Evolutionary conservation across 1,140 invertebrate species (phyloP).

Genomic region (Drosophila fuyamai): DNA sequence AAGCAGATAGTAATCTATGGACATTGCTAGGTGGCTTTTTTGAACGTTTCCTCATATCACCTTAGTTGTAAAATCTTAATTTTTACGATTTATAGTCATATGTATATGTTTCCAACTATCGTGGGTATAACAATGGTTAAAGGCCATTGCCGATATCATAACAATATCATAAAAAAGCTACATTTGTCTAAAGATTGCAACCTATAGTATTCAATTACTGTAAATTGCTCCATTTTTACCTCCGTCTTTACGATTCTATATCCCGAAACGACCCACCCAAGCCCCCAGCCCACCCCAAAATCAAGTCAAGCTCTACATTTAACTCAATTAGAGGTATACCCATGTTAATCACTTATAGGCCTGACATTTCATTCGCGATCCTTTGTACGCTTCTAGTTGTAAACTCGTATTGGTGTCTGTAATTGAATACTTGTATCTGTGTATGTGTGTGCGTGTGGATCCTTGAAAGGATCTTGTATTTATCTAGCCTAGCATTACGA

Average conservation of each 20-base stretch:
- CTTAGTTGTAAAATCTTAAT: neutral
- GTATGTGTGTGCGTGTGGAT: conserved; percentile 42
- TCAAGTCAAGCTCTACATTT: conserved; percentile 45
- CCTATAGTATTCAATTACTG: neutral
- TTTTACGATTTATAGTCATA: too few relatives aligned
- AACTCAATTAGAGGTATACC: conserved; percentile 43
- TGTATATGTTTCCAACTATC: too few relatives aligned
- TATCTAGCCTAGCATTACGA: conserved; percentile 53
- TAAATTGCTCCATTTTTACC: neutral
- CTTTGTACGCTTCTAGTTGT: conserved; percentile 72
- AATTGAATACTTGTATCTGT: conserved; percentile 54
- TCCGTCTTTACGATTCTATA: neutral
- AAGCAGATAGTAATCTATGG: neutral
- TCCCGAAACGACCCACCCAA: conserved; percentile 1
- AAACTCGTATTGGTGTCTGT: conserved; percentile 64
- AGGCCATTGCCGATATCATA: too few relatives aligned
- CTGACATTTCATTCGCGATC: conserved; percentile 37
- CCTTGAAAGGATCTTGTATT: conserved; percentile 30
- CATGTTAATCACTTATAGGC: conserved; percentile 19
- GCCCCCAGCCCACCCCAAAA: conserved; percentile 5
- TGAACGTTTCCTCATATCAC: neutral
- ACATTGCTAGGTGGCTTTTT: neutral
- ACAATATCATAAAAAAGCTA: neutral
- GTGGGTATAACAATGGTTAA: too few relatives aligned
- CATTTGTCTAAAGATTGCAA: neutral